These are phyloP conservation scores for Limnephilus lunatus DNA, from an alignment of 2,888 invertebrate species.

Conservation along the genomic window DNA sequence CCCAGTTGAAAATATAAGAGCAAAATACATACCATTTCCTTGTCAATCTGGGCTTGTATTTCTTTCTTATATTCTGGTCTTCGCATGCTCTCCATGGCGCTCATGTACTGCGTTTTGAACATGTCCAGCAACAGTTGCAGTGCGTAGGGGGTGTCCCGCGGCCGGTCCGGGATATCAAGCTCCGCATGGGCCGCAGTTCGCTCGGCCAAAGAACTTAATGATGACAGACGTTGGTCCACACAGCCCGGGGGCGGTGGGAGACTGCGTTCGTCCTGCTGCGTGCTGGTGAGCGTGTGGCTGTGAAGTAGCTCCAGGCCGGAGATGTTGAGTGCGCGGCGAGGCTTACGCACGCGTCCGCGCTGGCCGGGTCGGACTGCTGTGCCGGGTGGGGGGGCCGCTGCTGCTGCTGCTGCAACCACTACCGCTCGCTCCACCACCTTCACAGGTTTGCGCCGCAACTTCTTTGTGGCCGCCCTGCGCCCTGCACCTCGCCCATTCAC, in stretches of 20 bases:
- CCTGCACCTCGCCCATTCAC: slow-evolving; percentile 70
- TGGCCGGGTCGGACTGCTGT: slow-evolving; percentile 73
- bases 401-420: slow-evolving; percentile 74
- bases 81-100: slow-evolving; percentile 90
- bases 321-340: slow-evolving; percentile 85
- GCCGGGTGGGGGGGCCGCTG: slow-evolving; percentile 76
- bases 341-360: slow-evolving; percentile 80
- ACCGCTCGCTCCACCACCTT: slow-evolving; percentile 71
- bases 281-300: slow-evolving; percentile 92
- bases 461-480: slow-evolving; percentile 73
- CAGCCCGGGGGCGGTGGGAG: slow-evolving; percentile 93
- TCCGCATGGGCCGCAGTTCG: slow-evolving; percentile 86
- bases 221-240: slow-evolving; percentile 92
- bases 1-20: background rate
- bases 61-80: slow-evolving; percentile 84
- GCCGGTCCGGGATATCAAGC: slow-evolving; percentile 88
- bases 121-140: slow-evolving; percentile 92
- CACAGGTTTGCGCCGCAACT: slow-evolving; percentile 74
- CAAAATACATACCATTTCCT: slow-evolving; percentile 81
- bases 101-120: slow-evolving; percentile 91
- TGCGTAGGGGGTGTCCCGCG: slow-evolving; percentile 88
- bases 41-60: slow-evolving; percentile 86
- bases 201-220: slow-evolving; percentile 83
- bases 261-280: slow-evolving; percentile 80
- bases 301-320: slow-evolving; percentile 92